These are phyloP conservation scores for Eudyptes chrysolophus DNA, from an alignment of 2,113 vertebrate genomes.

Conservation along the genomic window DNA sequence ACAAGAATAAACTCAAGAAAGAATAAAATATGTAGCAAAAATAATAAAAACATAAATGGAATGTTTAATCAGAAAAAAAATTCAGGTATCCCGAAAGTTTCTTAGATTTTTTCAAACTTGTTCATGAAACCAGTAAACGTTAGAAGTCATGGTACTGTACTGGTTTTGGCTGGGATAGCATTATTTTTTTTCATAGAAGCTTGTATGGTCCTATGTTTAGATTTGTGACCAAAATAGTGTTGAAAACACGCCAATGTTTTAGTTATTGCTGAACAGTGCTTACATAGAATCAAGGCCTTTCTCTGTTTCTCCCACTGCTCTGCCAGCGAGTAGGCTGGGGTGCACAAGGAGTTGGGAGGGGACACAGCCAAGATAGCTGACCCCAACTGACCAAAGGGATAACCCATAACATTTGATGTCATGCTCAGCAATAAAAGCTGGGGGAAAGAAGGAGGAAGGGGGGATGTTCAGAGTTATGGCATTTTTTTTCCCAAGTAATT, in stretches of 20 bases:
- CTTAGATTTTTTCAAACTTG: not conserved
- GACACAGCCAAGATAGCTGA: not conserved
- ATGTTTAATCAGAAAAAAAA: not conserved
- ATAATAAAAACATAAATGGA: not conserved
- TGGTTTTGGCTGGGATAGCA: not conserved
- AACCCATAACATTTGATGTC: not conserved
- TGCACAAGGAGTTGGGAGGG: not conserved
- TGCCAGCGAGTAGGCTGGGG: too few species aligned
- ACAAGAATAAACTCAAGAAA: not conserved
- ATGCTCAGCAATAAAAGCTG: not conserved
- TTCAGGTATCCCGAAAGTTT: not conserved
- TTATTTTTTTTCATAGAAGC: not conserved
- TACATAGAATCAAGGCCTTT: not conserved
- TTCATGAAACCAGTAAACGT: not conserved
- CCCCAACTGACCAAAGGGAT: not conserved
- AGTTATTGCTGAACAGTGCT: not conserved
- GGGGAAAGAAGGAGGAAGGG: not conserved
- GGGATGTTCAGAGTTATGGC: accelerated
- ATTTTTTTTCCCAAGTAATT: not conserved
- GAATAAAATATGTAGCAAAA: not conserved
- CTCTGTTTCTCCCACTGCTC: not conserved
- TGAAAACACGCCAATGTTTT: not conserved
- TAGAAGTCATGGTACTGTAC: not conserved
- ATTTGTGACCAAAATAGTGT: not conserved
- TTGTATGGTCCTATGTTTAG: not conserved